Evolutionary conservation across 2,113 vertebrate species (phyloP).

Genomic region (Lonchura striata): DNA sequence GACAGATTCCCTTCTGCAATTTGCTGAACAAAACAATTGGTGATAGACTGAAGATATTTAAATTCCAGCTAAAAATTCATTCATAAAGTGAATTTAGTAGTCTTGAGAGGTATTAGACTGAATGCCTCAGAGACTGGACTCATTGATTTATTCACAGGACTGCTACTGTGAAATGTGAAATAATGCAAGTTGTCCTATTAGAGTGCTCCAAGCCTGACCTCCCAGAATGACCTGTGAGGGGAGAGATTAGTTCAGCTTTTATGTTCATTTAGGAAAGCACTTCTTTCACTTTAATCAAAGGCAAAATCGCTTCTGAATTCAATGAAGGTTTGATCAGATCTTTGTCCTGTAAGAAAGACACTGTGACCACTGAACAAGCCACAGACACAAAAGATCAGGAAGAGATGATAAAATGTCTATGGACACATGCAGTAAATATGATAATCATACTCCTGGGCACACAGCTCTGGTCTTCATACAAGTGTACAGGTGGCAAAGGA

Average conservation of each 20-base stretch:
- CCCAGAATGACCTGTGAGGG: neutral
- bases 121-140: neutral
- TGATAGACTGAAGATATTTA: neutral
- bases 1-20: neutral
- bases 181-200: neutral
- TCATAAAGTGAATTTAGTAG: conserved; percentile 12
- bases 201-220: neutral
- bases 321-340: neutral
- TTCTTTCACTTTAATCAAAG: neutral
- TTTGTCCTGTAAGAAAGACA: neutral
- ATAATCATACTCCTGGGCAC: neutral
- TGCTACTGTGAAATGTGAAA: neutral
- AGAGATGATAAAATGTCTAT: neutral
- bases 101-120: neutral
- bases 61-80: neutral
- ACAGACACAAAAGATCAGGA: neutral
- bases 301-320: neutral
- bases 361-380: neutral
- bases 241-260: neutral
- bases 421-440: neutral
- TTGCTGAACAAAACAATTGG: neutral
- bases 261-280: neutral
- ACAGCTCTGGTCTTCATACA: rapidly evolving
- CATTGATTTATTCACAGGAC: conserved; percentile 13
- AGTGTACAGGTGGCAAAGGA: neutral